These are phyloP conservation scores for Scatophagus argus DNA, from an alignment of 2,113 vertebrate genomes.

Conservation along the genomic window DNA sequence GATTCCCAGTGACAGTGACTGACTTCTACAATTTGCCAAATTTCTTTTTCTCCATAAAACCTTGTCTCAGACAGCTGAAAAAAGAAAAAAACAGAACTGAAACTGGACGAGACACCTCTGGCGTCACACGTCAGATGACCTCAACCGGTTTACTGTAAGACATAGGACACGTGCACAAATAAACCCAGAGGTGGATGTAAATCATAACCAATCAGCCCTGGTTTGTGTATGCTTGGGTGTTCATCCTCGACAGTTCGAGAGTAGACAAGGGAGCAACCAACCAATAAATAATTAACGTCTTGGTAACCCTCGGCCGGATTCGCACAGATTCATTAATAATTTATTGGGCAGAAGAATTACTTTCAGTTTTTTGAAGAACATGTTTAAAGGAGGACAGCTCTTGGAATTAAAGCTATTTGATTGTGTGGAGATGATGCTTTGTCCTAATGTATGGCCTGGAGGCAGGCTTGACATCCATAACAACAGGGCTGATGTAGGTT, in stretches of 20 bases:
- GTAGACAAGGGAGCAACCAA: slow-evolving; percentile 55
- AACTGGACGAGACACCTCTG: slow-evolving; percentile 6
- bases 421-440: slow-evolving; percentile 46
- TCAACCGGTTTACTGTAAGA: slow-evolving; percentile 52
- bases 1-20: not conserved
- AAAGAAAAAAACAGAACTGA: slow-evolving; percentile 57
- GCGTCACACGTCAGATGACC: slow-evolving; percentile 39
- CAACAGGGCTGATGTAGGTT: slow-evolving; percentile 24
- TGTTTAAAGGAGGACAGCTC: slow-evolving; percentile 17
- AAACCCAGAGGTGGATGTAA: slow-evolving; percentile 33
- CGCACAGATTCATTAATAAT: slow-evolving; percentile 71
- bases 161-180: not conserved
- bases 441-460: slow-evolving; percentile 34
- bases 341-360: slow-evolving; percentile 65
- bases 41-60: not conserved
- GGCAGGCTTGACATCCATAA: slow-evolving; percentile 51
- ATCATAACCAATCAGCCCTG: slow-evolving; percentile 45
- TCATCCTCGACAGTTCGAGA: slow-evolving; percentile 33
- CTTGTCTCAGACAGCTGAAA: not conserved
- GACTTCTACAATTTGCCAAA: not conserved
- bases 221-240: slow-evolving; percentile 36
- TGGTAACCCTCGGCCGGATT: slow-evolving; percentile 71
- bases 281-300: slow-evolving; percentile 78
- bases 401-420: slow-evolving; percentile 43
- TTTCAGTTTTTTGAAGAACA: slow-evolving; percentile 72